These are phyloP conservation scores for Paragorgia papillata DNA, from an alignment of 92 coral and sea anemone species.

Conservation along the genomic window DNA sequence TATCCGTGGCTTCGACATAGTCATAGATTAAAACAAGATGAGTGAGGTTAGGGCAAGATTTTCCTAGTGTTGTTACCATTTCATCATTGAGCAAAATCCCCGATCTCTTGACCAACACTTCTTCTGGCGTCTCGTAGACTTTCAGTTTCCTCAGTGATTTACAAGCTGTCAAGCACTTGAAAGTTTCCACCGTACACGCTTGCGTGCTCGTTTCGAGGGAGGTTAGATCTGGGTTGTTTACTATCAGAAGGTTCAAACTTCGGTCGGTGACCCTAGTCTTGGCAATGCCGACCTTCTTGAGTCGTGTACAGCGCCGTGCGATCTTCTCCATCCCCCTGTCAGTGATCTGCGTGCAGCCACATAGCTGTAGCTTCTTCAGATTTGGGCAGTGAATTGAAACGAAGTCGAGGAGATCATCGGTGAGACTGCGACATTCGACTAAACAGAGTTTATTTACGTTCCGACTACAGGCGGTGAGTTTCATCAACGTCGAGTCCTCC, in stretches of 20 bases:
- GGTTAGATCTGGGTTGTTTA: slow-evolving; percentile 68
- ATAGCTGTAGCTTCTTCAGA: slow-evolving; percentile 69
- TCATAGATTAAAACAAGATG: slow-evolving; percentile 80
- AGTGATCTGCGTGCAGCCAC: slow-evolving; percentile 72
- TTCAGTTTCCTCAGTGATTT: slow-evolving; percentile 72
- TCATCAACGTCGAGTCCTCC: slow-evolving; percentile 60
- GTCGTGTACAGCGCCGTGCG: slow-evolving; percentile 77
- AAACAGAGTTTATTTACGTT: slow-evolving; percentile 75
- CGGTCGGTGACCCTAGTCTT: slow-evolving; percentile 79
- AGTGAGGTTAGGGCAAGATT: slow-evolving; percentile 72
- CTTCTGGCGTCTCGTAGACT: slow-evolving; percentile 84
- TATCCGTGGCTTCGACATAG: slow-evolving; percentile 82
- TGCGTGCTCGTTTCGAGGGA: slow-evolving; percentile 80
- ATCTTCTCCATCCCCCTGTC: slow-evolving; percentile 73
- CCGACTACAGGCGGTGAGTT: slow-evolving; percentile 71
- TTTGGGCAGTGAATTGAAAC: slow-evolving; percentile 81
- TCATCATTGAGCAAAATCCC: slow-evolving; percentile 72
- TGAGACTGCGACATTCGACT: slow-evolving; percentile 70
- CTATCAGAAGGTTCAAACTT: slow-evolving; percentile 74
- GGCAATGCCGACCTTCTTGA: slow-evolving; percentile 73
- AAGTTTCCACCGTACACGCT: slow-evolving; percentile 84
- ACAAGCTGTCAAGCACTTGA: slow-evolving; percentile 61
- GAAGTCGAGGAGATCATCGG: slow-evolving; percentile 65
- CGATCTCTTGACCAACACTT: slow-evolving; percentile 71
- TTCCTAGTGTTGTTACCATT: slow-evolving; percentile 79